phyloP scores from a whole-genome alignment of 1,140 invertebrate genomes.

The Drosophila ohnishii region DNA sequence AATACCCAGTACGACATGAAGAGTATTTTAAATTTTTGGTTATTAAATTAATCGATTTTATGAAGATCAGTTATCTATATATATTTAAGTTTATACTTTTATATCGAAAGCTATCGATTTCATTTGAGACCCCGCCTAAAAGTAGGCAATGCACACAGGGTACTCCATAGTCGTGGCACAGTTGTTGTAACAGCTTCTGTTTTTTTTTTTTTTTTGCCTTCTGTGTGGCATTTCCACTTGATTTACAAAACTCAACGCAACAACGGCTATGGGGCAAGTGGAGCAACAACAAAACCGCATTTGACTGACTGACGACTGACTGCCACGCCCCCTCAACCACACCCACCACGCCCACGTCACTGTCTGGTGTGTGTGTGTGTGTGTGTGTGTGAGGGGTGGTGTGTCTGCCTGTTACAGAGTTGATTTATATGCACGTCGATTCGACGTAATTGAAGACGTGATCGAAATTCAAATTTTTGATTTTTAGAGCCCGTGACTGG shows the following conservation, averaged over 20 bases:
- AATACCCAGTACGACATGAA: background rate
- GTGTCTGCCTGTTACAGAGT: constrained; percentile 57
- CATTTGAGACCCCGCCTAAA: background rate
- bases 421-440: constrained; percentile 82
- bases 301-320: constrained; percentile 71
- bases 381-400: constrained; percentile 16
- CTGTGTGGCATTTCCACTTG: constrained; percentile 73
- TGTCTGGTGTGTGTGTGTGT: constrained; percentile 6
- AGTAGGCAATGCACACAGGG: background rate
- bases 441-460: constrained; percentile 82
- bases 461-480: constrained; percentile 82
- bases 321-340: constrained; percentile 25
- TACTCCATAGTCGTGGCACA: background rate
- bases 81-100: no score
- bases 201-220: constrained; percentile 36
- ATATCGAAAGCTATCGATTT: background rate
- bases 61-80: no score
- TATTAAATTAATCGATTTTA: background rate
- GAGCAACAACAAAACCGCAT: constrained; percentile 68
- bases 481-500: constrained; percentile 69
- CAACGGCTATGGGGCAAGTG: constrained; percentile 44
- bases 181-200: background rate
- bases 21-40: no score
- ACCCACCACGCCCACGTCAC: background rate
- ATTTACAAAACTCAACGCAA: constrained; percentile 77